phyloP scores from a whole-genome alignment of 2,888 invertebrate species.

The Phyllotreta cruciferae region DNA sequence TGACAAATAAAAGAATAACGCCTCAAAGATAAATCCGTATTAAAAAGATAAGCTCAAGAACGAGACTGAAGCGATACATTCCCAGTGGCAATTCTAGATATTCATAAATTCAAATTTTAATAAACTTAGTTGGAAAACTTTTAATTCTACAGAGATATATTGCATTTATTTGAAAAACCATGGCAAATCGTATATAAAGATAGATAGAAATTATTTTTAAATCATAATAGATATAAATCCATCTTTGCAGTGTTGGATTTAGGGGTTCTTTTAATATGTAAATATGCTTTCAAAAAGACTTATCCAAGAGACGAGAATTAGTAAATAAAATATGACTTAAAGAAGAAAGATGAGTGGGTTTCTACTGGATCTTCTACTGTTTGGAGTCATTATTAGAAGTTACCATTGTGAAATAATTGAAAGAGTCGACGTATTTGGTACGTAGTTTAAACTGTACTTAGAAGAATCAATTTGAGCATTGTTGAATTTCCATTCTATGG shows the following conservation, averaged over 20 bases:
- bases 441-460: not conserved
- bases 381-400: slow-evolving; percentile 8
- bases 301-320: no score
- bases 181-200: not conserved
- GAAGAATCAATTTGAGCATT: no score
- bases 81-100: slow-evolving; percentile 14
- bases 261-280: no score
- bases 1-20: slow-evolving; percentile 2
- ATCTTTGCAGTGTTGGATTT: no score
- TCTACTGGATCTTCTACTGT: slow-evolving; percentile 11
- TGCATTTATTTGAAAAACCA: slow-evolving; percentile 12
- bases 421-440: slow-evolving; percentile 30
- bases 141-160: slow-evolving; percentile 16
- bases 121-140: slow-evolving; percentile 18
- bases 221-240: no score
- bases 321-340: not conserved
- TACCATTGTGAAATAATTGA: slow-evolving; percentile 13
- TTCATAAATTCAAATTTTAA: slow-evolving; percentile 20
- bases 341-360: slow-evolving; percentile 4
- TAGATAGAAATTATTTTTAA: slow-evolving; percentile 13
- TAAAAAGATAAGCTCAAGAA: slow-evolving; percentile 16
- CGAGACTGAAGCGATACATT: slow-evolving; percentile 10
- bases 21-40: slow-evolving; percentile 8
- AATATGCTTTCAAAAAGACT: no score
- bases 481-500: no score